Conservation (phyloP, 2,888 invertebrate species). For the Drosophila affinis region DNA sequence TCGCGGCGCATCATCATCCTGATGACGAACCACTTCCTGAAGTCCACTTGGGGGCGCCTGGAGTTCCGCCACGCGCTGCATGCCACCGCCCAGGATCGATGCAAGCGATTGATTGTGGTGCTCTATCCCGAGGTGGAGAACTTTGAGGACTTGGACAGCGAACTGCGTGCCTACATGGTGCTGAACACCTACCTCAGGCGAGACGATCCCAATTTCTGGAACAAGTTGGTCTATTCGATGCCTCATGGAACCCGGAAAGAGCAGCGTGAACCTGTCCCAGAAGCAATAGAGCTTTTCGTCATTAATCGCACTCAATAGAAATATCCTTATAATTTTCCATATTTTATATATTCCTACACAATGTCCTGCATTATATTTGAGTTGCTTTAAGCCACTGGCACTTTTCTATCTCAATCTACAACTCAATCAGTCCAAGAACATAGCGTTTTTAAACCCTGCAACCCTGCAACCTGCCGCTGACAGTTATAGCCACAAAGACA, state of each 20-base stretch:
- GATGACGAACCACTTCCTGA: slow-evolving; percentile 37
- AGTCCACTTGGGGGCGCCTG: slow-evolving; percentile 44
- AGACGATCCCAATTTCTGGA: slow-evolving; percentile 42
- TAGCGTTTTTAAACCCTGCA: neutral
- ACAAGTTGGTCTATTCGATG: slow-evolving; percentile 39
- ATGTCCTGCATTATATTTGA: neutral
- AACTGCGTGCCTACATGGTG: slow-evolving; percentile 37
- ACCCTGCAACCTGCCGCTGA: neutral
- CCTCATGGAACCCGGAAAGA: slow-evolving; percentile 18
- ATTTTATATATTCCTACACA: neutral
- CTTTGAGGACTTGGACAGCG: slow-evolving; percentile 34
- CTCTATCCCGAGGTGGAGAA: slow-evolving; percentile 39
- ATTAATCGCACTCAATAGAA: too few species aligned
- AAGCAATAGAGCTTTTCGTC: too few species aligned
- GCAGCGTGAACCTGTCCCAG: too few species aligned
- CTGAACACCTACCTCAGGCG: slow-evolving; percentile 41
- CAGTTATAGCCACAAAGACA: neutral
- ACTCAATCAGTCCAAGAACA: neutral
- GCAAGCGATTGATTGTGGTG: slow-evolving; percentile 44
- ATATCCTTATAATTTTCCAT: too few species aligned
- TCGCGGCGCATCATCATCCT: slow-evolving; percentile 38
- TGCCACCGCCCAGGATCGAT: slow-evolving; percentile 32
- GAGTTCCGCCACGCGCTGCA: slow-evolving; percentile 43
- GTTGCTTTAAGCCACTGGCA: neutral
- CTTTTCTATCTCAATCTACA: neutral